phyloP scores from a whole-genome alignment of 2,797 vertebrate genomes.

The Poeciliopsis presidionis region DNA sequence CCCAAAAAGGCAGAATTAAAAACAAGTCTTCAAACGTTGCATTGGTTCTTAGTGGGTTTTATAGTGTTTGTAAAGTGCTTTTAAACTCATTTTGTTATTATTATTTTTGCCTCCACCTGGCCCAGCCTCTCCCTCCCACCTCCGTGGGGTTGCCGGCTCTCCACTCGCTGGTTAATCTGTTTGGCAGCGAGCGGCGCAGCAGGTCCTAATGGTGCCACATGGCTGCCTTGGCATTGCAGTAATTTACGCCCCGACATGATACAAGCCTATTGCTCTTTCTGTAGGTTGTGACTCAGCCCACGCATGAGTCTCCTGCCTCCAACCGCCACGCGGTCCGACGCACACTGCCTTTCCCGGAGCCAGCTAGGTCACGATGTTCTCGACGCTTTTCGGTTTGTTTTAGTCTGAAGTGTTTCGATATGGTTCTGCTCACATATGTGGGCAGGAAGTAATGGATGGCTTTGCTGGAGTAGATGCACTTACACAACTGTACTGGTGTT shows the following conservation, averaged over 20 bases:
- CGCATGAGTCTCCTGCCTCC: slow-evolving; percentile 18
- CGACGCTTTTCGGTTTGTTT: slow-evolving; percentile 9
- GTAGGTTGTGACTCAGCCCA: slow-evolving; percentile 55
- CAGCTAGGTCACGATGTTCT: slow-evolving; percentile 42
- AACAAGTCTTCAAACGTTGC: background rate
- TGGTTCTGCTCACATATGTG: background rate
- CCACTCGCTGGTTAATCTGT: slow-evolving; percentile 34
- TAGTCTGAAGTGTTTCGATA: background rate
- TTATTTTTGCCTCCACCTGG: slow-evolving; percentile 11
- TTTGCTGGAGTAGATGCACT: background rate
- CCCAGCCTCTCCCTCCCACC: background rate
- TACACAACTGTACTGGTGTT: background rate
- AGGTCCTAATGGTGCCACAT: slow-evolving; percentile 61
- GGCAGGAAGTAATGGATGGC: background rate
- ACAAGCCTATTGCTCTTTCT: slow-evolving; percentile 59
- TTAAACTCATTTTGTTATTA: background rate
- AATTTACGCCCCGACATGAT: slow-evolving; percentile 69
- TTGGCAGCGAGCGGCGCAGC: slow-evolving; percentile 49
- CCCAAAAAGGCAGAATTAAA: background rate
- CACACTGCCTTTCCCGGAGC: background rate
- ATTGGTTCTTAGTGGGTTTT: background rate
- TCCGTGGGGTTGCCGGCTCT: slow-evolving; percentile 24
- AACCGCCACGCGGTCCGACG: slow-evolving; percentile 6
- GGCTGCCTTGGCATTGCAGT: slow-evolving; percentile 44
- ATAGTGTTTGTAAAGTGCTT: background rate